Base-by-base conservation (phyloP, 2,888 invertebrate species). In the Hemistola chrysoprasaria region DNA sequence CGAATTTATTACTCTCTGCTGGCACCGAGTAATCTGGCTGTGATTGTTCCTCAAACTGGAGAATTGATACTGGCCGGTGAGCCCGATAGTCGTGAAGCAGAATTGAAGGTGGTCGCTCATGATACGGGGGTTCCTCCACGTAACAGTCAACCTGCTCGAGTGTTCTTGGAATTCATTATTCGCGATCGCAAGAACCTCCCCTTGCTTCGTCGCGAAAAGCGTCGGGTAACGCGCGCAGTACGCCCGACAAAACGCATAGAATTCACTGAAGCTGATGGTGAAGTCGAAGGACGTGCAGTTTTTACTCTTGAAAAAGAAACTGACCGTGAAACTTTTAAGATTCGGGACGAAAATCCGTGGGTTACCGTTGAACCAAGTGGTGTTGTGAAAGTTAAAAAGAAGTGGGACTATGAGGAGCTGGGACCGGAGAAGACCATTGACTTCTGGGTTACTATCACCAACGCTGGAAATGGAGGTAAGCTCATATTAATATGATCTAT, bases 371-470 rank as follows among this genome's bases (percentile, higher is more conserved):
- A 96, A 79, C 93, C 95, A 28, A 96, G 95, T 84, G 97, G 97
- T 60, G 95, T 96, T 40, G 97, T 97, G 66, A 93, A 95, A 68
- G 97, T 97, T 53, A 97, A 96, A 86, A 96, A 97, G 92, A 97
- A 97, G 92, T 97, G 97, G 97, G 97, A 97, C 91, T 97, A 96
- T 81, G 97, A 97, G 74, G 97, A 97, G 71, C 84, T 97, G 30
- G 97, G 97, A 11, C 96, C 96, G 1, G 97, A 97, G 86, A 97
- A 97, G 79, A 97, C 96, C 7, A 97, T 97, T 68, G 97, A 97
- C 82, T 97, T 97, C 80, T 97, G 97, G 97, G 97, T 97, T 36
- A 96, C 96, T 38, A 97, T 97, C 65, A 96, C 95, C 41, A 97
- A 97, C 79, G 92, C 95, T 52, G 96, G 95, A 89, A 94, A 94